Evolutionary conservation across 2,797 vertebrate genomes (phyloP).

Genomic region (Erethizon dorsatum): DNA sequence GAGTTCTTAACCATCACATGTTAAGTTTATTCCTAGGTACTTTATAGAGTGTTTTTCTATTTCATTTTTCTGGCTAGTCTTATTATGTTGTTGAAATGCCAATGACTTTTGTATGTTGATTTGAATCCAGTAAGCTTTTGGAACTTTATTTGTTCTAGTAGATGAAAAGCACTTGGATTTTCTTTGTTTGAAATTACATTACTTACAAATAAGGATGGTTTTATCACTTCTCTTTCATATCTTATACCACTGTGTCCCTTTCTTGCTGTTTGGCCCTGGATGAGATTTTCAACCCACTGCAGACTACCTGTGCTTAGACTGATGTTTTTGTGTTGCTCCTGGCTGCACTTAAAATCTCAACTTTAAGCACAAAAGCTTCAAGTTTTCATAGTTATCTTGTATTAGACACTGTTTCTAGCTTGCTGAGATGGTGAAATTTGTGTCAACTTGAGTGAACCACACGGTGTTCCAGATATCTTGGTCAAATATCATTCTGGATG

Average conservation of each 20-base stretch:
- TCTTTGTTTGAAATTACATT: slow-evolving; percentile 38
- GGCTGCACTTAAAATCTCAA: not conserved
- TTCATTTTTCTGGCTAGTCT: slow-evolving; percentile 33
- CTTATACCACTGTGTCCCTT: not conserved
- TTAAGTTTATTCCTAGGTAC: slow-evolving; percentile 43
- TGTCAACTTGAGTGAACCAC: not conserved
- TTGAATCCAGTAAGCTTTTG: slow-evolving; percentile 44
- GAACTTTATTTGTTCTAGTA: slow-evolving; percentile 41
- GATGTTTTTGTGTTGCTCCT: not conserved
- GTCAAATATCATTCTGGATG: not conserved
- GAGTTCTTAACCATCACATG: slow-evolving; percentile 45
- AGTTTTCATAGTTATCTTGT: slow-evolving; percentile 10
- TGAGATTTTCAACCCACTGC: not conserved
- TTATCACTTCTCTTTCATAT: slow-evolving; percentile 35
- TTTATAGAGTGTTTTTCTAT: slow-evolving; percentile 24
- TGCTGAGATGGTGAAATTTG: not conserved
- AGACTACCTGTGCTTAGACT: not conserved
- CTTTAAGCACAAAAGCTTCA: not conserved
- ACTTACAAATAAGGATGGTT: slow-evolving; percentile 49
- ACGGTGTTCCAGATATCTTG: not conserved
- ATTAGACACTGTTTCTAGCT: not conserved
- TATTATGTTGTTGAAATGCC: slow-evolving; percentile 53
- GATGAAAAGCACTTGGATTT: slow-evolving; percentile 40
- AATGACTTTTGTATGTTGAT: slow-evolving; percentile 34
- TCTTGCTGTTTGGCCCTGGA: not conserved